A percentile compares a stretch with the other conserved stretches of the same genome.
These are phyloP conservation scores for Petaurus breviceps DNA, from an alignment of 2,113 vertebrate genomes.

Conservation along the genomic window DNA sequence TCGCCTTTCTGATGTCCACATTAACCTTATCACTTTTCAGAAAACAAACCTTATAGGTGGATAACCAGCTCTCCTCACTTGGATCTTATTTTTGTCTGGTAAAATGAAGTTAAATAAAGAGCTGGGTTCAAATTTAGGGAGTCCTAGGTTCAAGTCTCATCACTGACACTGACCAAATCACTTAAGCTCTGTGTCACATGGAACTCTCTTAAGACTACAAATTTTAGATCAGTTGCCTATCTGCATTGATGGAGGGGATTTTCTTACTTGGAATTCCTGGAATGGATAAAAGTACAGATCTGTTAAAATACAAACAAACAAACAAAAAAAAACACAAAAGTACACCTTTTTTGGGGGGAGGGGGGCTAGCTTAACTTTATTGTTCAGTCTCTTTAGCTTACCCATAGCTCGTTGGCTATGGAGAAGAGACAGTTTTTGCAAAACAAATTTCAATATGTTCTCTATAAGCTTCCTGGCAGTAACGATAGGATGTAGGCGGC, in stretches of 20 bases:
- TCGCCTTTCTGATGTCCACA: neutral
- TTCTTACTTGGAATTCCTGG: neutral
- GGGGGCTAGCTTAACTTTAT: neutral
- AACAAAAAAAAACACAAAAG: neutral
- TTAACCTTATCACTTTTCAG: neutral
- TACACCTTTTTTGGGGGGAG: neutral
- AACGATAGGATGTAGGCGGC: constrained; percentile 13
- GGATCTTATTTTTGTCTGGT: neutral
- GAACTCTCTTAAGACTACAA: neutral
- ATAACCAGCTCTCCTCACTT: neutral
- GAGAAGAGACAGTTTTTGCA: constrained; percentile 45
- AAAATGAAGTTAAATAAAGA: neutral
- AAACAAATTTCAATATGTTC: constrained; percentile 52
- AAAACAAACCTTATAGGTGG: neutral
- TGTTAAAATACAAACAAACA: neutral
- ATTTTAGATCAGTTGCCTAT: neutral
- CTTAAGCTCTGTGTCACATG: neutral
- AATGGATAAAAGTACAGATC: neutral
- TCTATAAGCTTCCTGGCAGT: constrained; percentile 17
- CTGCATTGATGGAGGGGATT: neutral
- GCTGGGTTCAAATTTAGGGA: neutral
- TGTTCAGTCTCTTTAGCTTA: neutral
- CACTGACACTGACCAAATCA: neutral
- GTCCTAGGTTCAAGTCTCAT: neutral
- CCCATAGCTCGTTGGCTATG: neutral